Conservation (phyloP, 2,113 vertebrate genomes). For the Anoura caudifer region DNA sequence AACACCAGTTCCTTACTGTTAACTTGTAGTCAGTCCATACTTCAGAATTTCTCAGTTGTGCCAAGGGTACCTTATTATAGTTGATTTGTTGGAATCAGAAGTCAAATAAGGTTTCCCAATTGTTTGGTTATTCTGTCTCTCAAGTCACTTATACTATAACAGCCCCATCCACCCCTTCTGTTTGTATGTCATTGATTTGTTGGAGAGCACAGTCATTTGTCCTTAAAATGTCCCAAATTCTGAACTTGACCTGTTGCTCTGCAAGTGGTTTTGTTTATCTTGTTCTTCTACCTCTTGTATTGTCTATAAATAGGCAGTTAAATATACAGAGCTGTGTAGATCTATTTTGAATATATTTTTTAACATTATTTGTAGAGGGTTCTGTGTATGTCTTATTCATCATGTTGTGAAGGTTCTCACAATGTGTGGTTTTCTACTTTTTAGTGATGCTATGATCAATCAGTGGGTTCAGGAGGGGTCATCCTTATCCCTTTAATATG, state of each 20-base stretch:
- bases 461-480: not conserved
- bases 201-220: not conserved
- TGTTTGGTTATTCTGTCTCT: not conserved
- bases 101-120: not conserved
- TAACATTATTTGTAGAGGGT: not conserved
- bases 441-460: not conserved
- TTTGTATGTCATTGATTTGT: not conserved
- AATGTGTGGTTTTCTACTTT: not conserved
- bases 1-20: not conserved
- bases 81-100: conserved; percentile 4
- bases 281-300: not conserved
- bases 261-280: not conserved
- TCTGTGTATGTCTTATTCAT: not conserved
- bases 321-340: not conserved
- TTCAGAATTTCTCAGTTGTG: not conserved
- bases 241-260: not conserved
- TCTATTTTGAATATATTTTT: not conserved
- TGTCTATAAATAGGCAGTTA: not conserved
- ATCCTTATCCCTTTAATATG: not conserved
- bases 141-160: not conserved
- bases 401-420: not conserved
- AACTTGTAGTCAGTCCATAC: not conserved
- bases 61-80: not conserved
- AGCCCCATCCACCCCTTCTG: not conserved
- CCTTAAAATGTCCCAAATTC: not conserved